Evolutionary conservation across 2,113 vertebrate species (phyloP).

Genomic region (Hirundichthys speculiger): DNA sequence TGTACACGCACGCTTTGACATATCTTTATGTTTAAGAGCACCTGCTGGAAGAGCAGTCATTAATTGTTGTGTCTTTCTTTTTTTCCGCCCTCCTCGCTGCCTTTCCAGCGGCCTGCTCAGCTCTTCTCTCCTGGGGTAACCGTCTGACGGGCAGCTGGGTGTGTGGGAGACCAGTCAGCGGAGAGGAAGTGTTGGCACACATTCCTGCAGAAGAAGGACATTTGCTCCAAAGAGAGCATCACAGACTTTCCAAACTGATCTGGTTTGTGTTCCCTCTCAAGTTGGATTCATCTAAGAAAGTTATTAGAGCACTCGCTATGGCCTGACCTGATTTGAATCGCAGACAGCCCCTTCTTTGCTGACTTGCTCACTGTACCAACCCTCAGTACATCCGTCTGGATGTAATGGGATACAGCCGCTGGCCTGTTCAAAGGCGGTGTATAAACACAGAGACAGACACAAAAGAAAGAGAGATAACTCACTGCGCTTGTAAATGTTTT

Average conservation of each 20-base stretch:
- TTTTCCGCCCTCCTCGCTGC: conserved; percentile 14
- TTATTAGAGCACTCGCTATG: conserved; percentile 60
- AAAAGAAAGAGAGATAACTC: conserved; percentile 16
- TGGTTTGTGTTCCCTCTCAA: conserved; percentile 75
- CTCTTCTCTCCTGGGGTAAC: conserved; percentile 51
- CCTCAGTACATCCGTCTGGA: conserved; percentile 46
- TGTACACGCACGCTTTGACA: conserved; percentile 30
- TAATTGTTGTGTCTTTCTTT: conserved; percentile 33
- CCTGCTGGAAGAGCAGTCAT: conserved; percentile 54
- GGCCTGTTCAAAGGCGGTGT: conserved; percentile 53
- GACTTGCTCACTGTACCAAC: conserved; percentile 34
- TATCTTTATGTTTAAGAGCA: conserved; percentile 54
- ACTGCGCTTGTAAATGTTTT: conserved; percentile 46
- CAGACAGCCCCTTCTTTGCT: conserved; percentile 36
- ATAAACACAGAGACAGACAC: conserved; percentile 43
- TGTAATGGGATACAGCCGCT: conserved; percentile 60
- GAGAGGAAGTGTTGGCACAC: conserved; percentile 72
- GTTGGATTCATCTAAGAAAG: conserved; percentile 51
- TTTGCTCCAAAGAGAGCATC: conserved; percentile 55
- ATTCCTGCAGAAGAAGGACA: conserved; percentile 74
- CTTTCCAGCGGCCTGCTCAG: conserved; percentile 9
- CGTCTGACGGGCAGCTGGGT: conserved; percentile 71
- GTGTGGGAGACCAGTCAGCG: conserved; percentile 62
- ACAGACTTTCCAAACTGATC: conserved; percentile 72
- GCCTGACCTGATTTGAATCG: conserved; percentile 69